Percentiles rank a stretch among this genome's conserved stretches.
Evolutionary conservation across 1,140 invertebrate genomes (phyloP).

Genomic region (Globodera ellingtonae): DNA sequence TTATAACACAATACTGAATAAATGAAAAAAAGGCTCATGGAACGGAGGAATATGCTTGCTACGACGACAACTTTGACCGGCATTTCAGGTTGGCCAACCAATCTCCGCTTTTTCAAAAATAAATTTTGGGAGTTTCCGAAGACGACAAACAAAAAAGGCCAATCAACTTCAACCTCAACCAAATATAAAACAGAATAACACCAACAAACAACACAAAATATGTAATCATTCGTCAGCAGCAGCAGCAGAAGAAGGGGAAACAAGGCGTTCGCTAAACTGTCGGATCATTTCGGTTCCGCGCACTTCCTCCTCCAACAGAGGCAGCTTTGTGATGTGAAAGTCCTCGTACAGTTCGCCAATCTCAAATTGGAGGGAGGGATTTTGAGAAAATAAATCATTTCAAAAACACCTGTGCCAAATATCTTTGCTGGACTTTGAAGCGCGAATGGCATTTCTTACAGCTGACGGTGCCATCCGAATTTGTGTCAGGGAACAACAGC

Average conservation of each 20-base stretch:
- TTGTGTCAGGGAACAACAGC: slow-evolving; percentile 74
- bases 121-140: no score
- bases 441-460: slow-evolving; percentile 87
- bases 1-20: no score
- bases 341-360: slow-evolving; percentile 97
- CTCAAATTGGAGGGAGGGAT: slow-evolving; percentile 66
- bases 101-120: no score
- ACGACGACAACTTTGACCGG: no score
- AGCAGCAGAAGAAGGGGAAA: not conserved
- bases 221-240: not conserved
- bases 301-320: slow-evolving; percentile 90
- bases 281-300: slow-evolving; percentile 83
- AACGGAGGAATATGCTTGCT: no score
- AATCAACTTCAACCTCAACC: no score
- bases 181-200: not conserved
- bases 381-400: not conserved
- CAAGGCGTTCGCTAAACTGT: slow-evolving; percentile 84
- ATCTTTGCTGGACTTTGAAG: slow-evolving; percentile 89
- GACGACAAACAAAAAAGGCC: no score
- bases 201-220: not conserved
- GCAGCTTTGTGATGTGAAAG: slow-evolving; percentile 93
- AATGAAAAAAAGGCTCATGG: no score
- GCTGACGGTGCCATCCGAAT: slow-evolving; percentile 67
- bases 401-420: slow-evolving; percentile 82
- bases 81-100: no score